Percentiles rank a stretch among this genome's conserved stretches.
phyloP scores from a whole-genome alignment of 37 sponge, comb jelly and placozoan genomes.

The Haliclona indistincta region DNA sequence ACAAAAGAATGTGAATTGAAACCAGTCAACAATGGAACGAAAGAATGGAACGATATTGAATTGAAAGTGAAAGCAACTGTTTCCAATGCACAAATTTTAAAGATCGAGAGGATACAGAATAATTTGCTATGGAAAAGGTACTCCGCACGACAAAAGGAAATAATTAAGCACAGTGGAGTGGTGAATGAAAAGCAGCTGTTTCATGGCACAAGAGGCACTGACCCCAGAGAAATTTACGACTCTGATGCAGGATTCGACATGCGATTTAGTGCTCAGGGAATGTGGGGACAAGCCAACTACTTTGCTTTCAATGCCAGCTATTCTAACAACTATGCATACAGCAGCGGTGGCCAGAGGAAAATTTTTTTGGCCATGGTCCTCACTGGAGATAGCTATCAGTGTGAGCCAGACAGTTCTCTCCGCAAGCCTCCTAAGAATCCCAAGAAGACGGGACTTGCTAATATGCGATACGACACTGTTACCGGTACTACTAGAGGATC shows the following conservation, averaged over 20 bases:
- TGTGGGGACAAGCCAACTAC: slow-evolving; percentile 76
- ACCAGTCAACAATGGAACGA: background rate
- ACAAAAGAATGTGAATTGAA: background rate
- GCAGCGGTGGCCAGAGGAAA: background rate
- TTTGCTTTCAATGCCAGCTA: slow-evolving; percentile 75
- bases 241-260: slow-evolving; percentile 69
- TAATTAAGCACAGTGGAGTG: slow-evolving; percentile 18
- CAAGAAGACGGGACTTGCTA: background rate
- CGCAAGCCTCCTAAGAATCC: slow-evolving; percentile 33
- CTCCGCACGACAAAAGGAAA: slow-evolving; percentile 31
- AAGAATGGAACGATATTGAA: slow-evolving; percentile 18
- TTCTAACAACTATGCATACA: slow-evolving; percentile 53
- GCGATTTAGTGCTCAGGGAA: slow-evolving; percentile 45
- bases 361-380: slow-evolving; percentile 46
- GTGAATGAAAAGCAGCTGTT: slow-evolving; percentile 56
- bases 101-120: slow-evolving; percentile 62
- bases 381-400: slow-evolving; percentile 42
- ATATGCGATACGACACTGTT: slow-evolving; percentile 45
- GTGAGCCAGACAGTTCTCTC: slow-evolving; percentile 24
- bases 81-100: background rate
- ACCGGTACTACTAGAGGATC: slow-evolving; percentile 23
- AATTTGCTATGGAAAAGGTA: slow-evolving; percentile 58
- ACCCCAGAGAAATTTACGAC: slow-evolving; percentile 39
- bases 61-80: slow-evolving; percentile 5
- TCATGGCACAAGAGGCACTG: slow-evolving; percentile 54